Percentiles rank a stretch among this genome's conserved stretches.
phyloP scores from a whole-genome alignment of 2,113 vertebrate species.

The Xenopus laevis region DNA sequence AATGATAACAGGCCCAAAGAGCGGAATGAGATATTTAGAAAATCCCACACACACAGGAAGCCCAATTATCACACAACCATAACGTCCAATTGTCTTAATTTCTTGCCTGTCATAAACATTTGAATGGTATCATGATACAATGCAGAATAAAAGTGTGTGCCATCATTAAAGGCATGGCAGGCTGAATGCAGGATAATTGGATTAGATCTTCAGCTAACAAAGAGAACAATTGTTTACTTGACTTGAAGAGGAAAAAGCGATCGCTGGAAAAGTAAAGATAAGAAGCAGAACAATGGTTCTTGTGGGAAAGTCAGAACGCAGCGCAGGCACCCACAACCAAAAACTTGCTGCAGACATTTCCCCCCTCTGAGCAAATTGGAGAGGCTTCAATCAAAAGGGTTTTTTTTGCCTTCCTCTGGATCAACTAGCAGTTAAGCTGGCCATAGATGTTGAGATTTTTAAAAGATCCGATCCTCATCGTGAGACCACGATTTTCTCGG shows the following conservation, averaged over 20 bases:
- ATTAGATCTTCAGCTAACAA: slow-evolving; percentile 10
- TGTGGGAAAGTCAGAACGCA: slow-evolving; percentile 24
- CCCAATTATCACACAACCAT: slow-evolving; percentile 16
- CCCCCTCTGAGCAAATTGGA: no score
- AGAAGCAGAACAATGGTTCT: slow-evolving; percentile 20
- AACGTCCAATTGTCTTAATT: slow-evolving; percentile 12
- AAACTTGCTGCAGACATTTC: not conserved
- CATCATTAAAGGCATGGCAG: not conserved
- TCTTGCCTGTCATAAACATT: not conserved
- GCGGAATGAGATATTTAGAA: not conserved
- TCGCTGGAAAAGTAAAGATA: slow-evolving; percentile 22
- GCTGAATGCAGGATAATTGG: slow-evolving; percentile 6
- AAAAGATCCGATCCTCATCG: no score
- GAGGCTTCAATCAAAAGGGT: no score
- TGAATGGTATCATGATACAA: not conserved
- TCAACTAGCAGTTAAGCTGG: no score
- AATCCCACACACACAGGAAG: slow-evolving; percentile 1
- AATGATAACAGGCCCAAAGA: not conserved
- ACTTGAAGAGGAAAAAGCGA: slow-evolving; percentile 17
- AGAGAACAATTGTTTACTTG: slow-evolving; percentile 18
- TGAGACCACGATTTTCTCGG: no score
- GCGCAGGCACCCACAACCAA: slow-evolving; percentile 21
- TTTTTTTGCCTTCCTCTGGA: no score
- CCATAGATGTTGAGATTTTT: no score
- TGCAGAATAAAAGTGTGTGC: slow-evolving; percentile 1